These are phyloP conservation scores for Lepas anatifera DNA, from an alignment of 2,888 invertebrate genomes.

Conservation along the genomic window DNA sequence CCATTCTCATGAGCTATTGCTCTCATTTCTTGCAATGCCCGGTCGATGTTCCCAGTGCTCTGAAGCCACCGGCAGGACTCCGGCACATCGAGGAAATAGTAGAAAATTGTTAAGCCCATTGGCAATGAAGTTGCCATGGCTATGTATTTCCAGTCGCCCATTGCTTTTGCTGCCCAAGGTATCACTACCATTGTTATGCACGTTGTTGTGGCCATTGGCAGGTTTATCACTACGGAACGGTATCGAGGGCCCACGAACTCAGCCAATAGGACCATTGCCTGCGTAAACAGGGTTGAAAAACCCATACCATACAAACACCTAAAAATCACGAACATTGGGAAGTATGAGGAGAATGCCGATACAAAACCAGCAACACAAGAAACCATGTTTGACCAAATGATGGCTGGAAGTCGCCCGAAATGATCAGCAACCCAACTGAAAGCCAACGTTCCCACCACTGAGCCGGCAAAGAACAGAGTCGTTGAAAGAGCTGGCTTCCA, in stretches of 20 bases:
- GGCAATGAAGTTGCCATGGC: conserved; percentile 67
- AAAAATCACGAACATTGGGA: conserved; percentile 64
- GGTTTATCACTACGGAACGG: neutral
- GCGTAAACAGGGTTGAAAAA: conserved; percentile 56
- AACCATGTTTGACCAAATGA: conserved; percentile 61
- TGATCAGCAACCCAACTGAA: conserved; percentile 79
- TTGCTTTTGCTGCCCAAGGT: conserved; percentile 71
- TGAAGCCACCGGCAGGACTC: conserved; percentile 63
- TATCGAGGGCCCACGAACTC: conserved; percentile 27
- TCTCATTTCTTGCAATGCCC: conserved; percentile 60
- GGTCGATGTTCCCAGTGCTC: conserved; percentile 68
- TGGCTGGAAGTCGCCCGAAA: conserved; percentile 68
- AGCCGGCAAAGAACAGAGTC: conserved; percentile 76
- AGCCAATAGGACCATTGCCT: conserved; percentile 80
- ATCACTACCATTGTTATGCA: conserved; percentile 52
- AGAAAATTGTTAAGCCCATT: conserved; percentile 35
- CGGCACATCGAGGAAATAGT: conserved; percentile 13
- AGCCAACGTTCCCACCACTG: conserved; percentile 69
- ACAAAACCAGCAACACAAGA: conserved; percentile 57
- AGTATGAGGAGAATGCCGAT: conserved; percentile 55
- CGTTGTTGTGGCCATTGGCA: conserved; percentile 67
- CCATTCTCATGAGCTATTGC: conserved; percentile 69
- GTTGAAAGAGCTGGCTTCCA: conserved; percentile 64
- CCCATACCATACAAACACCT: conserved; percentile 76
- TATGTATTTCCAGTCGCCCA: conserved; percentile 66